Evolutionary conservation across 2,888 invertebrate species (phyloP).

Genomic region (Ectropis crepuscularia): DNA sequence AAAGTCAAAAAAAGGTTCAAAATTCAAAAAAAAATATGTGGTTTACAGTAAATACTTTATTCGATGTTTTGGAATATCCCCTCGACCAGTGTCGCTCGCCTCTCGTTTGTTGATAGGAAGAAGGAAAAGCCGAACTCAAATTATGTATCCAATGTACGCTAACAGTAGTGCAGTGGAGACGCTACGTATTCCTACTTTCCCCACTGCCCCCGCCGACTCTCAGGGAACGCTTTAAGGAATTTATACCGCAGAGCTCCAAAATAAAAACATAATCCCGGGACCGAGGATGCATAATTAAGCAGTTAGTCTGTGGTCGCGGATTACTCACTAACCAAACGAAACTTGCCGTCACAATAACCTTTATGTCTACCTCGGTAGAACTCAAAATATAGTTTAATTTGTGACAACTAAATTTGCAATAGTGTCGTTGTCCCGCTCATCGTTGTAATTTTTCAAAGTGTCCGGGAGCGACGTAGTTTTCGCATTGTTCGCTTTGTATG

Average conservation of each 20-base stretch:
- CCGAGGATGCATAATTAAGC: conserved; percentile 71
- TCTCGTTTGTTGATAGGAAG: too few relatives aligned
- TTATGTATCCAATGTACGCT: too few relatives aligned
- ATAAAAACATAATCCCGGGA: conserved; percentile 71
- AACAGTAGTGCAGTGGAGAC: too few relatives aligned
- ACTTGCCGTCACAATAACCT: conserved; percentile 17
- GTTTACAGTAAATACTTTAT: too few relatives aligned
- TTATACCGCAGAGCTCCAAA: conserved; percentile 66
- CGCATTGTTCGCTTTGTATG: conserved; percentile 32
- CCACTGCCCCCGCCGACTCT: conserved; percentile 44
- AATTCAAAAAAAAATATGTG: too few relatives aligned
- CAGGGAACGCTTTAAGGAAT: conserved; percentile 68
- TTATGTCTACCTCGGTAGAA: not conserved
- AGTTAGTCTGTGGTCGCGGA: conserved; percentile 66
- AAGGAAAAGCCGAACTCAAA: too few relatives aligned
- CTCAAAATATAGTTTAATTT: conserved; percentile 9
- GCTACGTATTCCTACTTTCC: too few relatives aligned
- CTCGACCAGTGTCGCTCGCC: too few relatives aligned
- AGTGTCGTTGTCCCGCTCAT: conserved; percentile 36
- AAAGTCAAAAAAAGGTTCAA: too few relatives aligned
- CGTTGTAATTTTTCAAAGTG: conserved; percentile 37
- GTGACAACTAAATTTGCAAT: conserved; percentile 22
- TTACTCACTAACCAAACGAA: conserved; percentile 48
- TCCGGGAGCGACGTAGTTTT: conserved; percentile 27
- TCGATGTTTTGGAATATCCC: too few relatives aligned